Conservation (phyloP, 2,797 vertebrate species). For the Morelia viridis region DNA sequence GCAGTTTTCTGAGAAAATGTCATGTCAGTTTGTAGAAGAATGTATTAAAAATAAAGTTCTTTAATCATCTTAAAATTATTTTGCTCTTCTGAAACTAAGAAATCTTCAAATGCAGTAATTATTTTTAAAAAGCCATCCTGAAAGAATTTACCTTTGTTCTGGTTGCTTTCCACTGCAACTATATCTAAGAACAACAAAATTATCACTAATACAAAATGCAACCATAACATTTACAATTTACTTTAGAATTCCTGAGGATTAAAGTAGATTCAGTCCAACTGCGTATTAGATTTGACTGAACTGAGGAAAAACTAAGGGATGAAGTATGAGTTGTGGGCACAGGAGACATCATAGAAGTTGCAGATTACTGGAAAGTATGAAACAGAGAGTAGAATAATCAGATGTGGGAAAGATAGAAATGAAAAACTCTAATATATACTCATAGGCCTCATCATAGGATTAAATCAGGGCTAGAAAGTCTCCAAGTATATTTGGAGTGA, state of each 20-base stretch:
- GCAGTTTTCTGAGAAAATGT: not conserved
- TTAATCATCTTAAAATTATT: not conserved
- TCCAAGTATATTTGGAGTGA: not conserved
- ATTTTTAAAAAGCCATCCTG: too few relatives aligned
- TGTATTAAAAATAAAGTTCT: not conserved
- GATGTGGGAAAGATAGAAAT: not conserved
- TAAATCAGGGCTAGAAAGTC: not conserved
- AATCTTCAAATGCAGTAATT: too few relatives aligned
- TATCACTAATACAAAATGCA: too few relatives aligned
- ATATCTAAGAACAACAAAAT: too few relatives aligned
- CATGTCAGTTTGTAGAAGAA: not conserved
- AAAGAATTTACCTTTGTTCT: too few relatives aligned
- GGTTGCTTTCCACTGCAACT: too few relatives aligned
- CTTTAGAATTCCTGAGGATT: not conserved
- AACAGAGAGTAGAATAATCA: not conserved
- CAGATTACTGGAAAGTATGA: not conserved
- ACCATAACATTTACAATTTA: too few relatives aligned
- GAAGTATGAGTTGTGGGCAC: not conserved
- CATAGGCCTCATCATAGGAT: not conserved
- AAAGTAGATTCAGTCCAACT: not conserved
- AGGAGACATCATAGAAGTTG: not conserved
- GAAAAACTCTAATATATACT: not conserved
- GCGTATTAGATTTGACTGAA: not conserved
- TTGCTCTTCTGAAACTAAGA: too few relatives aligned
- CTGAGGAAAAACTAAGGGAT: not conserved